A percentile compares a stretch with the other conserved stretches of the same genome.
phyloP scores from a whole-genome alignment of 2,888 invertebrate species.

The Melanotus villosus region DNA sequence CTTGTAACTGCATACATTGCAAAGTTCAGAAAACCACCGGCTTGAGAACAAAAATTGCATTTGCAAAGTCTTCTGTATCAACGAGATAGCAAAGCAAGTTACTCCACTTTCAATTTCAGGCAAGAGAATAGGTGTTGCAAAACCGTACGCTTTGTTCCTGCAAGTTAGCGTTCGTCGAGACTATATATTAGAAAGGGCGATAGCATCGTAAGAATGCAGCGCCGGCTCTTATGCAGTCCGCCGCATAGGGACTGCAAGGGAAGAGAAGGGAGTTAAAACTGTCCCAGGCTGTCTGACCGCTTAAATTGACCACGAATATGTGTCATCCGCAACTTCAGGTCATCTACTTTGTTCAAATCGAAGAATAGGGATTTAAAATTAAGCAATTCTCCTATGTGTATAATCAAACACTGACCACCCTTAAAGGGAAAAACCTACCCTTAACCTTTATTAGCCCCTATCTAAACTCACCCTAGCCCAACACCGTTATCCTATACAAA shows the following conservation, averaged over 20 bases:
- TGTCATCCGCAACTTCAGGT: slow-evolving; percentile 25
- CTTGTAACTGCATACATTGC: no score
- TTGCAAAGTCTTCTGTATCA: not conserved
- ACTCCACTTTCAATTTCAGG: slow-evolving; percentile 54
- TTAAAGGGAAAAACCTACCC: slow-evolving; percentile 23
- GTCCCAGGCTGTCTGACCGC: slow-evolving; percentile 45
- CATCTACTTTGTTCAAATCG: not conserved
- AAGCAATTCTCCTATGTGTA: not conserved
- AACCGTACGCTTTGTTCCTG: slow-evolving; percentile 55
- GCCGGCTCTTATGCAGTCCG: slow-evolving; percentile 50
- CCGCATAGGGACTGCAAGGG: slow-evolving; percentile 35
- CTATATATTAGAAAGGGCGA: slow-evolving; percentile 61
- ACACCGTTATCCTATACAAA: slow-evolving; percentile 41
- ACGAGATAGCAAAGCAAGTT: slow-evolving; percentile 2
- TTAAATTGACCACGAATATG: slow-evolving; percentile 41
- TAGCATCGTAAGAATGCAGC: slow-evolving; percentile 62
- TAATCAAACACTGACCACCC: slow-evolving; percentile 29
- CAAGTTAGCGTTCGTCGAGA: slow-evolving; percentile 54
- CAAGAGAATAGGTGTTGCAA: slow-evolving; percentile 51
- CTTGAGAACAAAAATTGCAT: no score
- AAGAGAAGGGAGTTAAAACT: slow-evolving; percentile 30
- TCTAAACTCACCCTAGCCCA: slow-evolving; percentile 22
- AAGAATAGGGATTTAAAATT: slow-evolving; percentile 4
- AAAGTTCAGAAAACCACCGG: no score
- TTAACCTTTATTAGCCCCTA: slow-evolving; percentile 31